These are phyloP conservation scores for Sisyra terminalis DNA, from an alignment of 2,888 invertebrate species.

Conservation along the genomic window DNA sequence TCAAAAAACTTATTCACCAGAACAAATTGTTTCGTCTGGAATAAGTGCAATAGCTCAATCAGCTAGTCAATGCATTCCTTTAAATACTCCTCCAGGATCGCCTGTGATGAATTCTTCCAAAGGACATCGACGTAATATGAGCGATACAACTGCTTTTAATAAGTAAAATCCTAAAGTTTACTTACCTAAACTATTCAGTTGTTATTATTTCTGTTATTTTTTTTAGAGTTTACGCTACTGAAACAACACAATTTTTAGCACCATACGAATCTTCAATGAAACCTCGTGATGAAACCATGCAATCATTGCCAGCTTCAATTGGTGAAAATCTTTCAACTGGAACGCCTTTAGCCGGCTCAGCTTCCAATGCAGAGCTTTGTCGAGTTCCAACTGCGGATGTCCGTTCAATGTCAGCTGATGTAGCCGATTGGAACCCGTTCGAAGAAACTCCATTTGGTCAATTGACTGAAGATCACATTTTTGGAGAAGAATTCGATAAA, in stretches of 20 bases:
- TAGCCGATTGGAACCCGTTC: slow-evolving; percentile 71
- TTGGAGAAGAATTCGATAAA: slow-evolving; percentile 71
- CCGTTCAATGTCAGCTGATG: slow-evolving; percentile 34
- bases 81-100: slow-evolving; percentile 23
- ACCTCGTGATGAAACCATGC: slow-evolving; percentile 26
- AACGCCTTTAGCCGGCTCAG: slow-evolving; percentile 23
- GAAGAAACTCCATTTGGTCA: slow-evolving; percentile 52
- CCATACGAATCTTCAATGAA: slow-evolving; percentile 54
- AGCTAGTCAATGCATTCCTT: slow-evolving; percentile 20
- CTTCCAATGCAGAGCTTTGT: slow-evolving; percentile 25
- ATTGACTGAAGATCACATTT: slow-evolving; percentile 64
- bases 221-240: slow-evolving; percentile 51
- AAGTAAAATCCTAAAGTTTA: slow-evolving; percentile 45
- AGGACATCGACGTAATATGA: slow-evolving; percentile 64
- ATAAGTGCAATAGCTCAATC: slow-evolving; percentile 17
- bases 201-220: slow-evolving; percentile 10
- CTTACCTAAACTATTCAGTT: no score
- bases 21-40: slow-evolving; percentile 15
- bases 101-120: slow-evolving; percentile 25
- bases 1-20: slow-evolving; percentile 19
- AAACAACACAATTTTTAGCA: slow-evolving; percentile 57
- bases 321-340: slow-evolving; percentile 7
- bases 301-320: slow-evolving; percentile 20
- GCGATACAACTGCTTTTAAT: slow-evolving; percentile 69
- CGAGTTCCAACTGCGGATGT: slow-evolving; percentile 19